phyloP scores from a whole-genome alignment of 2,797 vertebrate genomes.

The Loriculus beryllinus region DNA sequence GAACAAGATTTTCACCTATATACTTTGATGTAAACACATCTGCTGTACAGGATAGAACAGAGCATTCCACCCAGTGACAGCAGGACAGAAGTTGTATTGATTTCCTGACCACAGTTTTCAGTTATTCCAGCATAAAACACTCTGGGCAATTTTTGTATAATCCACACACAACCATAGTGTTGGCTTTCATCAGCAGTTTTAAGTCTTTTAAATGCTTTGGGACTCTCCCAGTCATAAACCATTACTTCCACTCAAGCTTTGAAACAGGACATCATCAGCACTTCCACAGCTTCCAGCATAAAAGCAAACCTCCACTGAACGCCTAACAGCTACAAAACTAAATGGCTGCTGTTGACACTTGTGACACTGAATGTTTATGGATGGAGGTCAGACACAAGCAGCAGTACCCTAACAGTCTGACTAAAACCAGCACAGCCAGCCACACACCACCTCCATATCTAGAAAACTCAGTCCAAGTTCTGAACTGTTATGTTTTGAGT shows the following conservation, averaged over 20 bases:
- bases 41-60: neutral
- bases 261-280: neutral
- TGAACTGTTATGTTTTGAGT: neutral
- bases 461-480: neutral
- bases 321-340: neutral
- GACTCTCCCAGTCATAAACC: neutral
- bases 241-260: neutral
- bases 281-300: neutral
- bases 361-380: neutral
- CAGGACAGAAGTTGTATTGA: neutral
- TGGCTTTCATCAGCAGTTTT: neutral
- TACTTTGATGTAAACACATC: neutral
- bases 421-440: neutral
- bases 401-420: neutral
- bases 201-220: neutral
- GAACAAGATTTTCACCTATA: neutral
- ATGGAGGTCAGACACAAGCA: neutral
- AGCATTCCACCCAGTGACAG: neutral
- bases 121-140: neutral
- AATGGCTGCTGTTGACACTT: neutral
- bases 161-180: neutral
- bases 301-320: accelerated
- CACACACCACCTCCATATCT: accelerated
- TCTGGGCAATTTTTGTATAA: neutral
- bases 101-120: neutral